A percentile compares a stretch with the other conserved stretches of the same genome.
Evolutionary conservation across 2,888 invertebrate species (phyloP).

Genomic region (Tiliacea aurago): DNA sequence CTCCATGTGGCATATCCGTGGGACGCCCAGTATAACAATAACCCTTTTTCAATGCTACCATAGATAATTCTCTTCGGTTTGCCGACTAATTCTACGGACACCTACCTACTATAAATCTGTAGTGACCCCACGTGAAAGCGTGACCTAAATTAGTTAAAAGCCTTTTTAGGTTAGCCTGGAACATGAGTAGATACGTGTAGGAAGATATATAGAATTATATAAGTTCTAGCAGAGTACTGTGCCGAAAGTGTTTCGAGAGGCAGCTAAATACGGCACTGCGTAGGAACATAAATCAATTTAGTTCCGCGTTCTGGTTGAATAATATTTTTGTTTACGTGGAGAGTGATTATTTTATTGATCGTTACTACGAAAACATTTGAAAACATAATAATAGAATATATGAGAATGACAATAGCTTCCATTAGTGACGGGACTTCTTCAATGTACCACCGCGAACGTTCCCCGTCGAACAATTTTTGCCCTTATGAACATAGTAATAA

Average conservation of each 20-base stretch:
- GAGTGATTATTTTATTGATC: not conserved
- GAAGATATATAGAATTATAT: not conserved
- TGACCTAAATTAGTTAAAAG: conserved; percentile 61
- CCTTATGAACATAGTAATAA: too few relatives aligned
- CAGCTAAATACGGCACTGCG: conserved; percentile 5
- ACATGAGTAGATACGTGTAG: conserved; percentile 6
- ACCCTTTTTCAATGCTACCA: not conserved
- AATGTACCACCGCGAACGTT: too few relatives aligned
- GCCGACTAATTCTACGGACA: conserved; percentile 30
- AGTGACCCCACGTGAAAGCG: conserved; percentile 34
- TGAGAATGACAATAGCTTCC: not conserved
- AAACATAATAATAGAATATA: too few relatives aligned
- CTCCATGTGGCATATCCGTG: too few relatives aligned
- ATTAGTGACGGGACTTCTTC: too few relatives aligned
- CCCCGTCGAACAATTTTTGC: too few relatives aligned
- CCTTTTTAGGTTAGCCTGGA: conserved; percentile 41
- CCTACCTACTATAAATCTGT: conserved; percentile 14
- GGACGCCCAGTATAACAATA: too few relatives aligned
- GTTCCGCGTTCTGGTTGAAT: not conserved
- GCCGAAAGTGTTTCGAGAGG: not conserved
- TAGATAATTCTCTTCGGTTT: conserved; percentile 10
- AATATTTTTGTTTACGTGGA: conserved; percentile 1
- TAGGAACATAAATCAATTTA: not conserved
- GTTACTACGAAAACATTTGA: too few relatives aligned
- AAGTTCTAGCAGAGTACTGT: not conserved